phyloP scores from a whole-genome alignment of 2,888 invertebrate genomes.

The Trichogramma dendrolimi region DNA sequence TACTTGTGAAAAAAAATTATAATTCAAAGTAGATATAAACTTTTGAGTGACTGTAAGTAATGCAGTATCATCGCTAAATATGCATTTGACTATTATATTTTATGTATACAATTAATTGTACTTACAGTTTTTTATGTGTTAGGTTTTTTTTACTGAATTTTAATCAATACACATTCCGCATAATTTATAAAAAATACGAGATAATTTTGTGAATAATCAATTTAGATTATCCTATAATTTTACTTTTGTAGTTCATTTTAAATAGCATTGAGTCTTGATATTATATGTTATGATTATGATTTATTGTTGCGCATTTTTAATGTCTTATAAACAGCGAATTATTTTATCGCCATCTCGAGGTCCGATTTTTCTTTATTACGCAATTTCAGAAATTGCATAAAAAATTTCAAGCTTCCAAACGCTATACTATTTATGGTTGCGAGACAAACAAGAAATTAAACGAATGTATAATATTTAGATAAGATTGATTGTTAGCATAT shows the following conservation, averaged over 20 bases:
- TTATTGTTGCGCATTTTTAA: constrained; percentile 2
- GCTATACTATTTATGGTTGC: constrained; percentile 42
- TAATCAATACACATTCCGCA: constrained; percentile 22
- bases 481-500: constrained; percentile 45
- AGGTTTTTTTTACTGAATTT: constrained; percentile 17
- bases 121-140: constrained; percentile 16
- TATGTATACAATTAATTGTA: constrained; percentile 18
- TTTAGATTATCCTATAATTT: too few species aligned
- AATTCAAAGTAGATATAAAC: too few species aligned
- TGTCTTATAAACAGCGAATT: constrained; percentile 18
- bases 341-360: constrained; percentile 36
- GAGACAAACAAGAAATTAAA: constrained; percentile 12
- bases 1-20: too few species aligned
- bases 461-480: constrained; percentile 43
- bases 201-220: too few species aligned
- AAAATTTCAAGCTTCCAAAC: constrained; percentile 49
- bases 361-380: constrained; percentile 33
- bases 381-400: constrained; percentile 39
- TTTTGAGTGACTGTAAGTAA: too few species aligned
- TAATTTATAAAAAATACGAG: neutral
- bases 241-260: neutral
- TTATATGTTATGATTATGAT: neutral
- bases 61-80: neutral
- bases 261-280: neutral
- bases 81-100: constrained; percentile 19